Evolutionary conservation across 2,113 vertebrate species (phyloP).

Genomic region (Heterochromis multidens): DNA sequence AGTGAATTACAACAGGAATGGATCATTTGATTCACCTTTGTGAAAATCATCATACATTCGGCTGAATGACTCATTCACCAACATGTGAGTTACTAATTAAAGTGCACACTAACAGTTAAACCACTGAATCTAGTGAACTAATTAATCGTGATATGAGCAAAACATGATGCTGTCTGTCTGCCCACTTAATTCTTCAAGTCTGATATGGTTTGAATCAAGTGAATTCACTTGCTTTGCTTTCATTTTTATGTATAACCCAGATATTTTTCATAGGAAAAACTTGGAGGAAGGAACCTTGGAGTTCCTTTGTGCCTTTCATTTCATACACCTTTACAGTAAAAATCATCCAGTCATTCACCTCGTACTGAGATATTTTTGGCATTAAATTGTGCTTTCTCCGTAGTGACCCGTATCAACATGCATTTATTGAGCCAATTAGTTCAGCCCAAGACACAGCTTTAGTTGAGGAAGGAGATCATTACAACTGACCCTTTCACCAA

Average conservation of each 20-base stretch:
- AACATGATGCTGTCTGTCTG: background rate
- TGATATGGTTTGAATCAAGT: background rate
- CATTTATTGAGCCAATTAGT: constrained; percentile 23
- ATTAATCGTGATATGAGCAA: background rate
- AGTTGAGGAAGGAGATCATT: background rate
- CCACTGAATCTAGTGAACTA: background rate
- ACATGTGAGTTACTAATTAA: background rate
- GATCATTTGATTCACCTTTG: background rate
- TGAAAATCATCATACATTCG: background rate
- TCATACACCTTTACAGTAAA: background rate
- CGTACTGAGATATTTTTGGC: background rate
- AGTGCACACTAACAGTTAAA: background rate
- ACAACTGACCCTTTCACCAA: background rate
- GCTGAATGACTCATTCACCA: background rate
- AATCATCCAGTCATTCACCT: background rate
- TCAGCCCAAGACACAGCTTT: background rate
- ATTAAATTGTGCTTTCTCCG: background rate
- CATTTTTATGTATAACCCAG: no score
- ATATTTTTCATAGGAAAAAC: no score
- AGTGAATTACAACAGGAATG: background rate
- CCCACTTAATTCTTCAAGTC: background rate
- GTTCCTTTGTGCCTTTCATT: no score
- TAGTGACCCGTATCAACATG: background rate
- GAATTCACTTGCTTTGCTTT: background rate
- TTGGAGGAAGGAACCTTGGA: no score